Evolutionary conservation across 2,888 invertebrate genomes (phyloP).

Genomic region (Dexiosoma caninum): DNA sequence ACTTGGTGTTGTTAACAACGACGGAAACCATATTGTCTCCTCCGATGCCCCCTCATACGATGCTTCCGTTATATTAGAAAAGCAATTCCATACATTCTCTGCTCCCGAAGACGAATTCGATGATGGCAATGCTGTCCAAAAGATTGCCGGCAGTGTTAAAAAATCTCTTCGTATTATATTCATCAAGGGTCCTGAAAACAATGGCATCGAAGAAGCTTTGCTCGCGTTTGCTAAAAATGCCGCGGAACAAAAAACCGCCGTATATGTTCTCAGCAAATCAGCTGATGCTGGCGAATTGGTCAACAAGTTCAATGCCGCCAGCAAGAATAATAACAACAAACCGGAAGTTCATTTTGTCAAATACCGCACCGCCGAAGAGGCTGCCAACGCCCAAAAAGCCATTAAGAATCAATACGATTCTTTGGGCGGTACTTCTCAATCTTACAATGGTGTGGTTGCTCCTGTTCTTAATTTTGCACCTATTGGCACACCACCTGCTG

Average conservation of each 20-base stretch:
- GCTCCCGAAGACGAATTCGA: conserved; percentile 74
- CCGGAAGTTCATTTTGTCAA: conserved; percentile 76
- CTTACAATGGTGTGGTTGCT: conserved; percentile 71
- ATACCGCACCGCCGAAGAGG: conserved; percentile 75
- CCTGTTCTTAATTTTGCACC: conserved; percentile 72
- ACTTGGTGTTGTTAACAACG: conserved; percentile 13
- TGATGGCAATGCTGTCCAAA: conserved; percentile 67
- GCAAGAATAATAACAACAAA: conserved; percentile 17
- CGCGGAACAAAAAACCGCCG: conserved; percentile 74
- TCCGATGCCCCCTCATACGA: conserved; percentile 30
- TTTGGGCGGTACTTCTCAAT: conserved; percentile 67
- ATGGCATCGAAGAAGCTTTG: conserved; percentile 72
- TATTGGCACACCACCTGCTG: conserved; percentile 56
- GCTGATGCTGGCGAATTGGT: conserved; percentile 70
- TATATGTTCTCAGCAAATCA: conserved; percentile 72
- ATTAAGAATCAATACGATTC: conserved; percentile 74
- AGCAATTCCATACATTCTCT: conserved; percentile 74
- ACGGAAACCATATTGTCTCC: conserved; percentile 5
- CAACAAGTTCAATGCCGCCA: conserved; percentile 67
- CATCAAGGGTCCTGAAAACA: conserved; percentile 75
- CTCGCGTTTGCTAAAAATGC: conserved; percentile 73
- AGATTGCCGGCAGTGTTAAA: conserved; percentile 68
- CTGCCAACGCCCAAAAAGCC: conserved; percentile 71
- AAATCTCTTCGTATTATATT: conserved; percentile 74
- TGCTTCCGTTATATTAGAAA: conserved; percentile 69